These are phyloP conservation scores for Mesitornis unicolor DNA, from an alignment of 2,113 vertebrate species.

Conservation along the genomic window DNA sequence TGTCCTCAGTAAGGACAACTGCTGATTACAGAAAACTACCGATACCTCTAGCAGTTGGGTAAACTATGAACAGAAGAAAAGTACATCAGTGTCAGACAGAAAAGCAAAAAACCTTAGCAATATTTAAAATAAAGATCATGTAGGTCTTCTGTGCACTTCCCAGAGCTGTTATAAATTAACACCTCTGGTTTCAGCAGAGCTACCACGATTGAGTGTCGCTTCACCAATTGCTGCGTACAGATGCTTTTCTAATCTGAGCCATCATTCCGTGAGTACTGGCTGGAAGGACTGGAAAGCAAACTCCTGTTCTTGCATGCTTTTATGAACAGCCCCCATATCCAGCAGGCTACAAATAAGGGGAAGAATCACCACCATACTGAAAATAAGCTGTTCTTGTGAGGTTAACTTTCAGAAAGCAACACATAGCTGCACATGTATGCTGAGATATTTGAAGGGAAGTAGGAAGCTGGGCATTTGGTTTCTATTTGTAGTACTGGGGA, in stretches of 20 bases:
- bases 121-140: background rate
- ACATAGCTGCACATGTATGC: rapidly evolving
- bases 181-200: background rate
- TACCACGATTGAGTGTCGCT: background rate
- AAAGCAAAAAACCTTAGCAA: background rate
- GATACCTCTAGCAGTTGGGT: background rate
- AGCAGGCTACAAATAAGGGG: background rate
- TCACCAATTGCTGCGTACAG: background rate
- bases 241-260: background rate
- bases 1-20: no score
- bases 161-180: background rate
- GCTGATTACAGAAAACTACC: background rate
- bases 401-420: background rate
- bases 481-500: background rate
- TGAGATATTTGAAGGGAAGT: background rate
- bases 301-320: background rate
- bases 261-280: background rate
- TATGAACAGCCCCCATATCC: background rate
- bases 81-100: background rate
- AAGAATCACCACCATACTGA: background rate
- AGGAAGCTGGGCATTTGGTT: background rate
- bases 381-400: background rate
- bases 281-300: background rate
- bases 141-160: background rate
- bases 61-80: background rate